Evolutionary conservation across 2,113 vertebrate genomes (phyloP), one percentile per base, ranked within the genome.

Genomic region (Gymnorhina tibicen): DNA sequence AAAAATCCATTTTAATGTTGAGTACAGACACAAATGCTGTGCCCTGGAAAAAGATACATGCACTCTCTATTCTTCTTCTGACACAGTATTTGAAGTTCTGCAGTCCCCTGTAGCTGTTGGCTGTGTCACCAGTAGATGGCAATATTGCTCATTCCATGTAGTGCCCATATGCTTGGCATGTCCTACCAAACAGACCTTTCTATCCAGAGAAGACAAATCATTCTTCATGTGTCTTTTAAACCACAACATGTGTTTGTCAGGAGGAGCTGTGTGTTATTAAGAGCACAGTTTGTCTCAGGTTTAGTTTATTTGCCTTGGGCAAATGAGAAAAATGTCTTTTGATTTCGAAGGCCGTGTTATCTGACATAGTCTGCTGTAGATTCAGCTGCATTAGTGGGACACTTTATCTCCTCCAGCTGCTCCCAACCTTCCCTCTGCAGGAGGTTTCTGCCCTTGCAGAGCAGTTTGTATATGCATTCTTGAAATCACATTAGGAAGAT

Each of bases 91-190:
- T 39, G 18, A 9, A 13, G 41, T 42, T 33, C 11, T 55, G 42
- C 46, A 30, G 47, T 47, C 13, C 14, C 70, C 75, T 58, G 78
- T 26, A 9, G 62, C 6, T 78, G 72, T 6, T 20, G 89, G 63
- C 55, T 22, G 39, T 85, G 90, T 60, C 78, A 85, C 92, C 93
- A 85, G 95, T 55, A 96, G 92, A 75, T 96, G 96, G 92, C 96
- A 87, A 66, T 41, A 72, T 87, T 93, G 76, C 83, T 89, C 78
- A 73, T 52, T 41, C 53, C 72, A 39, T 52, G 28, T 9, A 78
- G 55, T n/a, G 70, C 10, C 83, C 86, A 78, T 93, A 23, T 52
- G 79, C 49, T 89, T 92, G 68, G 60, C n/a, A 5, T 46, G 28
- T 58, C 39, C 83, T 33, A 39, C 52, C 58, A 19, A 35, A 59